Evolutionary conservation across 2,797 vertebrate species (phyloP).

Genomic region (Sandelia bainsii): DNA sequence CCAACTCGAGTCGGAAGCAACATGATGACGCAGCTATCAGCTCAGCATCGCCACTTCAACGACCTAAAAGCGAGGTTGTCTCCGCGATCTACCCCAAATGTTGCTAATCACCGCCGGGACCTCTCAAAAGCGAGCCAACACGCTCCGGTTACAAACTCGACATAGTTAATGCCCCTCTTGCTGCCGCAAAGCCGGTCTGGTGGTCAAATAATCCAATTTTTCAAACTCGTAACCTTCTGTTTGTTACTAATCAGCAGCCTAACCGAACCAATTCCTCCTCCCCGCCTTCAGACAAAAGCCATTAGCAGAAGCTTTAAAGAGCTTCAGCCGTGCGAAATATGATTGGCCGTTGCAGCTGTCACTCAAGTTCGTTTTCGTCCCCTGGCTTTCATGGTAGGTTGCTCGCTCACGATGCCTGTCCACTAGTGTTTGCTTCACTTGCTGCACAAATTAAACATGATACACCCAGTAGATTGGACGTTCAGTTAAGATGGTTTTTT

Average conservation of each 20-base stretch:
- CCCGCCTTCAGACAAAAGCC: conserved; percentile 80
- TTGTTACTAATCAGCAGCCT: conserved; percentile 85
- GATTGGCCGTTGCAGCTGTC: conserved; percentile 79
- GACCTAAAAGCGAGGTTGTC: conserved; percentile 78
- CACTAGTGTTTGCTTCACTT: conserved; percentile 68
- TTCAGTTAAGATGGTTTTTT: neutral
- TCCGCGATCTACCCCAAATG: conserved; percentile 56
- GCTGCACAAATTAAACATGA: conserved; percentile 68
- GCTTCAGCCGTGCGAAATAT: conserved; percentile 28
- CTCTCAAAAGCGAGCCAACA: conserved; percentile 53
- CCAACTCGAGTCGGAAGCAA: conserved; percentile 83
- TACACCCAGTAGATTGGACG: neutral
- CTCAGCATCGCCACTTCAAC: conserved; percentile 82
- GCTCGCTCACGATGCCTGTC: conserved; percentile 69
- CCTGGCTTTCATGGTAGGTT: conserved; percentile 80
- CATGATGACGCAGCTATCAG: conserved; percentile 86
- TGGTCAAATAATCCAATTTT: conserved; percentile 74
- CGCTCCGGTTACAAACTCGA: conserved; percentile 33
- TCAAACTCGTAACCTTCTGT: conserved; percentile 89
- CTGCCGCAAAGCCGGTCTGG: conserved; percentile 57
- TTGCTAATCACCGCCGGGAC: conserved; percentile 37
- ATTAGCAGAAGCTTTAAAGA: conserved; percentile 85
- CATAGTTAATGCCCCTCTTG: conserved; percentile 39
- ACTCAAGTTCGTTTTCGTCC: conserved; percentile 52
- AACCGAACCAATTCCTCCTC: conserved; percentile 64